Percentiles rank a stretch among this genome's conserved stretches.
These are phyloP conservation scores for Aleiodes leptofemur DNA, from an alignment of 2,888 invertebrate species.

Conservation along the genomic window DNA sequence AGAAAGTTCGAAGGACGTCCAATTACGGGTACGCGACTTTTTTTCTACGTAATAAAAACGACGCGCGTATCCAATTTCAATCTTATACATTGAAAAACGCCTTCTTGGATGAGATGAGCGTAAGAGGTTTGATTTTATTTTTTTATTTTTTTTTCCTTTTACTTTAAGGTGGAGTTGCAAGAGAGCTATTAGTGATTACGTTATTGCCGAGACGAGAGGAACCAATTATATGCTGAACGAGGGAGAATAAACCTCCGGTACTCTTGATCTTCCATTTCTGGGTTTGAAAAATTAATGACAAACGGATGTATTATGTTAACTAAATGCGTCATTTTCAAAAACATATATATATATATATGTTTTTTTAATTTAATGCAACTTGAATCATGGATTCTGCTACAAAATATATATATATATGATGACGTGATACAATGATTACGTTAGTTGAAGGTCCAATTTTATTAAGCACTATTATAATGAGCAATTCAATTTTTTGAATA, in stretches of 20 bases:
- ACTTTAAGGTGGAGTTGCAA: slow-evolving; percentile 35
- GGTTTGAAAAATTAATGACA: background rate
- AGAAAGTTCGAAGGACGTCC: slow-evolving; percentile 40
- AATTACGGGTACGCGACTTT: slow-evolving; percentile 48
- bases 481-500: background rate
- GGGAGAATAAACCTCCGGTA: slow-evolving; percentile 6
- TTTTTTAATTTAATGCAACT: too few relatives aligned
- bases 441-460: background rate
- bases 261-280: slow-evolving; percentile 20
- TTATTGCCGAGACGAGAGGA: slow-evolving; percentile 52
- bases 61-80: slow-evolving; percentile 53
- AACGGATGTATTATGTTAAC: slow-evolving; percentile 3
- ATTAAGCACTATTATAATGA: too few relatives aligned
- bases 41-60: slow-evolving; percentile 51
- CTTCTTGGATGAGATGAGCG: slow-evolving; percentile 34
- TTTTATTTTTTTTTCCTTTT: background rate
- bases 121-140: slow-evolving; percentile 9
- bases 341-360: background rate
- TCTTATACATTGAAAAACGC: slow-evolving; percentile 54
- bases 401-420: background rate
- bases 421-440: slow-evolving; percentile 6
- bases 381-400: too few relatives aligned
- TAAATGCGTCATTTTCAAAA: slow-evolving; percentile 7
- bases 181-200: slow-evolving; percentile 55
- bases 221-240: slow-evolving; percentile 55